Conservation (phyloP, 1,140 invertebrate species). For the Drosophila nasuta region DNA sequence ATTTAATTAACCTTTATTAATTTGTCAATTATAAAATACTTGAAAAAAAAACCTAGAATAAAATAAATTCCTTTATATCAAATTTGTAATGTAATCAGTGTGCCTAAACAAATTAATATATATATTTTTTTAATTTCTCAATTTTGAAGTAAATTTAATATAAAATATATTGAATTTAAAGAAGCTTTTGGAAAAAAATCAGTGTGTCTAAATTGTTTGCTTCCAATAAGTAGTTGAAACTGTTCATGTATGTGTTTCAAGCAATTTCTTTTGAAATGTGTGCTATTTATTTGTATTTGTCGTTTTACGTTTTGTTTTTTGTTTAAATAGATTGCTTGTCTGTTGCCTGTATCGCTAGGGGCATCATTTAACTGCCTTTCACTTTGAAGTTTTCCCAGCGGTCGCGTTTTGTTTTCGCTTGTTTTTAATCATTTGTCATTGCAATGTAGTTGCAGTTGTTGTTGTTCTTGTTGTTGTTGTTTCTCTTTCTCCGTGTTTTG, state of each 20-base stretch:
- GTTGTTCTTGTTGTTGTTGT: too few species aligned
- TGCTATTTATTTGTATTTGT: not conserved
- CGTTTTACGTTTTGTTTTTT: not conserved
- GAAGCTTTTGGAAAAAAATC: too few species aligned
- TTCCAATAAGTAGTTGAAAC: not conserved
- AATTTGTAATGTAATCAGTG: too few species aligned
- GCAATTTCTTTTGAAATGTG: not conserved
- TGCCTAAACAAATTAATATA: too few species aligned
- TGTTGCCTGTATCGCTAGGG: not conserved
- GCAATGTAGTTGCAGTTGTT: constrained; percentile 25
- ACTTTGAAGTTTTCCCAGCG: not conserved
- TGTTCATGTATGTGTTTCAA: not conserved
- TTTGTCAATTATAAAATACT: too few species aligned
- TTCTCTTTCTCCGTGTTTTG: constrained; percentile 32
- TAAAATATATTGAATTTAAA: too few species aligned
- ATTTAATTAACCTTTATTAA: too few species aligned
- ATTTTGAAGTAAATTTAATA: too few species aligned
- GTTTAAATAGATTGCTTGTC: constrained; percentile 3
- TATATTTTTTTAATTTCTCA: too few species aligned
- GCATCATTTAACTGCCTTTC: constrained; percentile 13
- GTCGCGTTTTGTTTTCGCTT: constrained; percentile 16
- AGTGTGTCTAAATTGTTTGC: not conserved
- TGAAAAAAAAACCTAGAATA: too few species aligned
- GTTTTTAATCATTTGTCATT: constrained; percentile 69
- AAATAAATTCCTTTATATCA: too few species aligned